Base-by-base conservation (phyloP, 2,797 vertebrate species). In the Notoglanidium macrostoma region DNA sequence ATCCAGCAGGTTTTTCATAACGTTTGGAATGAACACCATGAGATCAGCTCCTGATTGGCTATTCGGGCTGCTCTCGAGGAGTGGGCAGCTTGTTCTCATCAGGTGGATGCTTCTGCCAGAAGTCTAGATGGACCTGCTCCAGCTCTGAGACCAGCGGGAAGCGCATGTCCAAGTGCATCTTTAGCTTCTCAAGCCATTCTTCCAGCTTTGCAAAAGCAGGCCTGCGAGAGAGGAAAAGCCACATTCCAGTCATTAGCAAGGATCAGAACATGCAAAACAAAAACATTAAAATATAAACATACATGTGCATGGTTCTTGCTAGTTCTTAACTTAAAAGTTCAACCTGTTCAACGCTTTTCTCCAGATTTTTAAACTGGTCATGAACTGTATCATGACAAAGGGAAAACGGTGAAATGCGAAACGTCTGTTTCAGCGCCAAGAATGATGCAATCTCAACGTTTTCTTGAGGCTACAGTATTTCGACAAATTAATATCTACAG, bases 121-220 rank as follows among this genome's bases (percentile, higher is more conserved):
- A 99, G 91, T 95, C 92, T 90, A 93, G 95, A 91, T 98, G 95
- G 90, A 99, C 92, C 88, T 97, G 96, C 86, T 98, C 97, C 92
- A 98, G 93, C 89, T 99, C 97, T 0, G 97, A 95, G 89, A 97
- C 95, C 87, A 99, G 93, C 0, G 97, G 97, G 29, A 99, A 94
- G 81, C 95, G 96, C 44, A 98, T 96, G 55, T 98, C 97, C 95
- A 99, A 93, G 93, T 98, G 98, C 97, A 98, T 97, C 94, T 95
- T 97, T 29, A 99, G 96, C 85, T 96, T 97, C 90, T 98, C 96
- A 92, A 99, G 93, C 98, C 97, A 99, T 88, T 97, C 97, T 86
- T 98, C 97, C 93, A 99, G 95, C 94, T 97, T 98, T 86, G 95
- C 85, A 85, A 99, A 99, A 79, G 96, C 95, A 0, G 97, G 98